Evolutionary conservation across 1,140 invertebrate species (phyloP), one percentile per base, ranked within the genome.

Genomic region (Zaprionus taronus): DNA sequence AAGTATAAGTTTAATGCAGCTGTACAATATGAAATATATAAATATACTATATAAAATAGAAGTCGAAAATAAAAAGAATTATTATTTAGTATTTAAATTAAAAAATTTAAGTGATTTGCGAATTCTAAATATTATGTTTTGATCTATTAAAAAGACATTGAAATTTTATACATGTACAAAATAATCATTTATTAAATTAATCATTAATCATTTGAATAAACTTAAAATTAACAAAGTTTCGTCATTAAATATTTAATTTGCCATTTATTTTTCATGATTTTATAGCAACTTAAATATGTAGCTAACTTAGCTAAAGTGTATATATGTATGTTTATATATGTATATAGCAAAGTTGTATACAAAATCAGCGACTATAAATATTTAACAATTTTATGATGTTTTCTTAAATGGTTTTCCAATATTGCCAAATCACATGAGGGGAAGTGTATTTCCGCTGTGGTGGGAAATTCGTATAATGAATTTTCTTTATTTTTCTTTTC

Each of bases 371-470:
- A 31, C 28, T 22, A 12, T 49, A 49, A 44, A 20, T 11, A 47
- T 47, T 47, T 47, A 4, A 6, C 17, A 49, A 49, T 22, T 11
- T 49, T 34, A 11, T 34, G 31, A 34, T 34, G 17, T 49, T 17
- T 12, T 11, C 9, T 1, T 2, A 49, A 20, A 20, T 49, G 17
- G 4, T 51, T 51, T 51, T 51, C 47, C 11, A 22, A 51, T 22
- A 14, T 14, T 51, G 1, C 12, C 20, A 14, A 3, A 20, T 3
- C 14, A 17, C n/a, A 47, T 47, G n/a, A 3, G n/a, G n/a, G 1
- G 15, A 67, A 80, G 79, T 47, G 65, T 72, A 80, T 80, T 61
- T 66, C 20, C 24, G 22, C 26, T 28, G 61, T 26, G 41, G 61
- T 47, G 49, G 24, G 14, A 15, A 31, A 53, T 72, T 51, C 55